These are phyloP conservation scores for Lepidurus arcticus DNA, from an alignment of 1,140 invertebrate genomes.

Conservation along the genomic window DNA sequence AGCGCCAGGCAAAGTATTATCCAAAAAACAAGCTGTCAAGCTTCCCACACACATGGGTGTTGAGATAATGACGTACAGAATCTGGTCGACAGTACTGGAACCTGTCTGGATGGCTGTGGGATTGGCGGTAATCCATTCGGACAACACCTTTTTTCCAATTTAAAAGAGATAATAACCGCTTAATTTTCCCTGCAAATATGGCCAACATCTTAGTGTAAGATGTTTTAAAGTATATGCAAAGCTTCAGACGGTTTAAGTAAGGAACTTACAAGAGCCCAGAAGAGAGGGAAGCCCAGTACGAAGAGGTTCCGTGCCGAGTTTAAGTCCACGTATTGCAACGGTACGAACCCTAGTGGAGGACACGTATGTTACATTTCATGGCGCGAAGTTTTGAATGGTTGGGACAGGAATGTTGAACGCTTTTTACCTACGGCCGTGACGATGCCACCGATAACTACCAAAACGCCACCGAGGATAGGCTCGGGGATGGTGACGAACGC, in stretches of 20 bases:
- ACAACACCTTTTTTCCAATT: slow-evolving; percentile 51
- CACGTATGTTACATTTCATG: no score
- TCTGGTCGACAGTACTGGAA: slow-evolving; percentile 60
- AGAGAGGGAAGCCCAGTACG: slow-evolving; percentile 77
- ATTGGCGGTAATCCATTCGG: slow-evolving; percentile 66
- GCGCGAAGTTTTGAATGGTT: background rate
- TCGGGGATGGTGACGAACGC: slow-evolving; percentile 82
- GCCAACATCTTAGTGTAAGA: background rate
- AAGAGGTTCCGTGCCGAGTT: slow-evolving; percentile 77
- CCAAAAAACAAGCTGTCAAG: slow-evolving; percentile 67
- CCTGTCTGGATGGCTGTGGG: slow-evolving; percentile 63
- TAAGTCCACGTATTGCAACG: slow-evolving; percentile 72
- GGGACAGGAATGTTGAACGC: background rate
- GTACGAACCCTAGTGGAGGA: slow-evolving; percentile 51
- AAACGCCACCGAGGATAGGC: slow-evolving; percentile 79
- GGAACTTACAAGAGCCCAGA: slow-evolving; percentile 63
- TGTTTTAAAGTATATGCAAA: background rate
- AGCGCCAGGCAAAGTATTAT: slow-evolving; percentile 78
- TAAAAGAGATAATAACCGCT: no score
- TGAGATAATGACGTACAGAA: slow-evolving; percentile 70
- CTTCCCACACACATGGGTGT: slow-evolving; percentile 81
- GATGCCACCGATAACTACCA: slow-evolving; percentile 82
- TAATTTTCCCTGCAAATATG: no score
- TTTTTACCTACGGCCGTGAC: slow-evolving; percentile 63
- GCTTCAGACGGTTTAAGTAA: background rate